Evolutionary conservation across 2,113 vertebrate genomes (phyloP), one percentile per base, ranked within the genome.

Genomic region (Chunga burmeisteri): DNA sequence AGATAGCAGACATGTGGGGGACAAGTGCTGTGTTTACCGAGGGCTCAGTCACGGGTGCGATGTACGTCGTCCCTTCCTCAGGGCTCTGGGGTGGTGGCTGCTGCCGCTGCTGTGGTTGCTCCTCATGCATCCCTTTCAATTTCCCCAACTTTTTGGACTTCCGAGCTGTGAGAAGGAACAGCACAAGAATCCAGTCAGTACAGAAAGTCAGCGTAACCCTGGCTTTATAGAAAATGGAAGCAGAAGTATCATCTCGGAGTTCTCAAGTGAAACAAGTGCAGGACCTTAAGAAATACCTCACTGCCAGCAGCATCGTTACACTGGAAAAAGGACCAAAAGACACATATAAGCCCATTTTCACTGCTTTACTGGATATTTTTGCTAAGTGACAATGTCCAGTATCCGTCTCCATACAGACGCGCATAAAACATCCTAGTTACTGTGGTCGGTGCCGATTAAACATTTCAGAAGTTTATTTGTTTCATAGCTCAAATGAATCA

Each of bases 141-240:
- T 99, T 99, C 14, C 99, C 99, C 96, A 99, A 88, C 97, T 99
- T 99, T 97, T 99, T 99, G 27, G 99, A 99, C 97, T 99, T 99
- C 3, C 99, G 99, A 49, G 99, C 99, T 99, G 98, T 36, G 40
- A 27, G 93, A 73, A 34, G 52, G 81, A 96, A 47, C 44, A 90
- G 44, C 2, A 36, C 11, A 62, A 95, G 75, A 95, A n/a, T 5
- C n/a, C 68, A 21, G 25, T 96, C 21, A 74, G 16, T 53, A 80
- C 2, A 44, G 53, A 67, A 81, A 88, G 62, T 6, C 7, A 5
- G 47, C 0, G 3, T 46, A 80, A 22, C 3, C 12, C 15, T 23
- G 47, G 42, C 26, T 91, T 86, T 36, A 22, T 0, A 27, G 29
- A 58, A 58, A 67, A 78, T 8, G 44, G n/a, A 81, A 71, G 49